These are phyloP conservation scores for Helogale parvula DNA, from an alignment of 2,113 vertebrate genomes.

Conservation along the genomic window DNA sequence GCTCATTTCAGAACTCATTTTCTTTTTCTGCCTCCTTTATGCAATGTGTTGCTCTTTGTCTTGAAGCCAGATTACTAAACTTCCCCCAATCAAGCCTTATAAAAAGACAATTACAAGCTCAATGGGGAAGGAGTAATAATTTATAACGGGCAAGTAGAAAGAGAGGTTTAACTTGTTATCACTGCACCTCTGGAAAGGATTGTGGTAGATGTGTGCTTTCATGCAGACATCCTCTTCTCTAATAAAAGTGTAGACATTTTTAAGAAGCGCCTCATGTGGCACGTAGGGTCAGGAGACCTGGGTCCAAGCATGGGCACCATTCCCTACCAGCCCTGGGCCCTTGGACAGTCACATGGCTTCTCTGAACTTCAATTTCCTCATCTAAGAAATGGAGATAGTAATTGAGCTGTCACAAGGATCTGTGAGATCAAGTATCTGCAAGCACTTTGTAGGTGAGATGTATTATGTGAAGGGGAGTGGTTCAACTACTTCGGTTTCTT, in stretches of 20 bases:
- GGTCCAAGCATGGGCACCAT: not conserved
- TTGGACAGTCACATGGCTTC: not conserved
- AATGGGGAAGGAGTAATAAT: not conserved
- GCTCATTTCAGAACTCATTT: not conserved
- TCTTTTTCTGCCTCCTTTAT: slow-evolving; percentile 24
- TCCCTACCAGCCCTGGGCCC: too few species aligned
- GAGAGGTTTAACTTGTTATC: not conserved
- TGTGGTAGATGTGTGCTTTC: not conserved
- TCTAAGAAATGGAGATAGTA: not conserved
- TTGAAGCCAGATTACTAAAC: not conserved
- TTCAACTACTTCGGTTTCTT: not conserved
- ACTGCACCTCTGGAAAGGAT: not conserved
- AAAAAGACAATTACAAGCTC: slow-evolving; percentile 22
- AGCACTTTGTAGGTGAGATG: not conserved
- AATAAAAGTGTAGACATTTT: not conserved
- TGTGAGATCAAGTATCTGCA: not conserved
- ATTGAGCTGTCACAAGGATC: not conserved
- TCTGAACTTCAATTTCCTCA: not conserved
- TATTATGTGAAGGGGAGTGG: not conserved
- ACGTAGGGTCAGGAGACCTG: not conserved
- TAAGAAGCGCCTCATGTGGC: not conserved
- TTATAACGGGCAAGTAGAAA: not conserved
- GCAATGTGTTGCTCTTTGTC: not conserved
- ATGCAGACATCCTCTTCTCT: not conserved
- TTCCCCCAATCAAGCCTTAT: not conserved